Evolutionary conservation across 2,113 vertebrate genomes (phyloP), one percentile per base, ranked within the genome.

Genomic region (Tringa solitaria): DNA sequence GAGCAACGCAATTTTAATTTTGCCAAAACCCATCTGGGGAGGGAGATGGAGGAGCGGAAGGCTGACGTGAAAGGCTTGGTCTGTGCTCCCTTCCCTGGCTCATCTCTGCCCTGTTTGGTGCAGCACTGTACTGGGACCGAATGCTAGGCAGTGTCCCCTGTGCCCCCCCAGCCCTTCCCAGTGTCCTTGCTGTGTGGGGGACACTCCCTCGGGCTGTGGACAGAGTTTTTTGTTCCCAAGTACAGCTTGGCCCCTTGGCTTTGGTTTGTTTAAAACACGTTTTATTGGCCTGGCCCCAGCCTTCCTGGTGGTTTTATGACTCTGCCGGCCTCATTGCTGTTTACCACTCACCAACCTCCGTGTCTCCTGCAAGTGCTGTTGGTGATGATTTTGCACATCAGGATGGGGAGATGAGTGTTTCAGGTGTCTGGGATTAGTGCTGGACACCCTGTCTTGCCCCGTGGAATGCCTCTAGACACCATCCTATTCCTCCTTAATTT

Each of bases 181-280:
- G 33, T 2, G 23, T 39, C 76, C 43, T 67, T 0, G 0, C 41
- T 56, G 19, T 17, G 33, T 8, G 1, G 45, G 18, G 50, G 45
- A 57, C 54, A 3, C 69, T 74, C 74, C 50, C n/a, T 84, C 4
- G 8, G 87, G 43, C 80, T 77, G 37, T 5, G 16, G 54, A 32
- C 26, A 23, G 77, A 33, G 21, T 8, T 92, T 92, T 87, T 73
- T 77, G 18, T 69, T 69, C 77, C 43, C 4, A 8, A 45, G n/a
- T 67, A 35, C 64, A 64, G 10, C 23, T 57, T 69, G 57, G 43
- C 57, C 85, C 12, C 57, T 67, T 70, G 93, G 57, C 45, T 91
- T 54, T 59, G 76, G 39, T 91, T 69, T 69, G 39, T 84, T 76
- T 61, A 18, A 70, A 75, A 12, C 21, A 7, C 2, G 1, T 79